Evolutionary conservation across 2,888 invertebrate species (phyloP).

Genomic region (Callinectes sapidus): DNA sequence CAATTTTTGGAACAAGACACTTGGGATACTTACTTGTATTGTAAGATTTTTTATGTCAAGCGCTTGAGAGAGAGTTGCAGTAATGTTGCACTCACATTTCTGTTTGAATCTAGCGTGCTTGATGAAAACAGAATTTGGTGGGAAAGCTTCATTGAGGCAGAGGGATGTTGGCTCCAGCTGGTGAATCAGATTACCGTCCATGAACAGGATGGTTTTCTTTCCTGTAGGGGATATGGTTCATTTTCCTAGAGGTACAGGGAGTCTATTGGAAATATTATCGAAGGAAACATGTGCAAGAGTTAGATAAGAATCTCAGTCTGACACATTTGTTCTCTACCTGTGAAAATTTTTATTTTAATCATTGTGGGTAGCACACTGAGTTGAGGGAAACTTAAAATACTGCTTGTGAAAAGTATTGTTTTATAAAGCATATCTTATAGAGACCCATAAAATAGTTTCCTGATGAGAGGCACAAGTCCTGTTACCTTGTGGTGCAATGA

Average conservation of each 20-base stretch:
- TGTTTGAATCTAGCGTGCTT: constrained; percentile 49
- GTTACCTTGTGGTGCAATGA: constrained; percentile 52
- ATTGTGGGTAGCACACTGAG: background rate
- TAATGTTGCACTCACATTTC: constrained; percentile 53
- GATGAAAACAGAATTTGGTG: constrained; percentile 39
- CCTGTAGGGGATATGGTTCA: constrained; percentile 30
- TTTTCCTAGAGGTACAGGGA: background rate
- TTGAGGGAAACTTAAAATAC: background rate
- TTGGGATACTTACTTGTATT: constrained; percentile 5
- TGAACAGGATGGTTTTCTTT: constrained; percentile 34
- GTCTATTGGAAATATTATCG: background rate
- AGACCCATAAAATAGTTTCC: background rate
- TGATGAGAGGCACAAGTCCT: background rate
- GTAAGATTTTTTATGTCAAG: constrained; percentile 36
- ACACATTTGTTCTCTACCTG: background rate
- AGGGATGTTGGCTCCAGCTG: constrained; percentile 45
- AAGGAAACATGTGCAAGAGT: background rate
- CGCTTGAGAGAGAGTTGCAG: constrained; percentile 18
- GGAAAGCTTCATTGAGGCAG: constrained; percentile 36
- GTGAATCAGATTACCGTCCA: constrained; percentile 47
- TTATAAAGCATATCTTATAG: background rate
- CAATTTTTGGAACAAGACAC: no score
- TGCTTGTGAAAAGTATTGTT: background rate
- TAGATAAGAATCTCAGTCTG: background rate
- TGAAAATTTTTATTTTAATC: background rate